Base-by-base conservation (phyloP, 2,888 invertebrate species). In the Athalia cordata region DNA sequence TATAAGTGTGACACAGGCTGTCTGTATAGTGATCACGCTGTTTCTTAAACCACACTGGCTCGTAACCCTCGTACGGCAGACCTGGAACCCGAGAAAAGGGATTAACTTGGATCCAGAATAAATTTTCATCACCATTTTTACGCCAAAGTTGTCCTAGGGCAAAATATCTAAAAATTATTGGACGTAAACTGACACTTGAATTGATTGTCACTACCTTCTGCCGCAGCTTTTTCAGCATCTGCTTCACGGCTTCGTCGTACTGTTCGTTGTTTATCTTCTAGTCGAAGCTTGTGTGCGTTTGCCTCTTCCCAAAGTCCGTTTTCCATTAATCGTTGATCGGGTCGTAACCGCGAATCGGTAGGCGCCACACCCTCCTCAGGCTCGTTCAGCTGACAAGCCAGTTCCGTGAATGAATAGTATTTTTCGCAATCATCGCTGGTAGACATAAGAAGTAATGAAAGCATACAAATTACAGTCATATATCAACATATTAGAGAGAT, bases 261-360 rank as follows among this genome's bases (percentile, higher is more conserved):
- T 6, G 93, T 92, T 82, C 99, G 93, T 91, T 99, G 99, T 91
- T 99, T 99, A 90, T 99, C 99, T 91, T 99, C 99, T 47, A 99
- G 92, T 0, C 94, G 92, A 50, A 96, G 90, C 89, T 97, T 97
- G 90, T 96, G 96, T 0, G 91, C 89, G 91, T 98, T 98, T 79
- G 98, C 98, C 81, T 95, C 96, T 86, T 98, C 96, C 96, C 98
- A 98, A 77, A 93, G 92, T 3, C 98, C 98, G 81, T 96, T 93
- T 91, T 99, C 99, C 99, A 99, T 99, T 84, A 98, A 93, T 75
- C 99, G 94, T 92, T 99, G 99, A 93, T 99, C 99, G 79, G 99
- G 99, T 78, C 99, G 93, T 76, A 93, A 91, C 52, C 99, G 94
- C 76, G 96, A 95, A 92, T 99, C 99, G 0, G 99, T 98, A 8